These are phyloP conservation scores for Monodelphis domestica DNA, from an alignment of 2,797 vertebrate species.

Conservation along the genomic window DNA sequence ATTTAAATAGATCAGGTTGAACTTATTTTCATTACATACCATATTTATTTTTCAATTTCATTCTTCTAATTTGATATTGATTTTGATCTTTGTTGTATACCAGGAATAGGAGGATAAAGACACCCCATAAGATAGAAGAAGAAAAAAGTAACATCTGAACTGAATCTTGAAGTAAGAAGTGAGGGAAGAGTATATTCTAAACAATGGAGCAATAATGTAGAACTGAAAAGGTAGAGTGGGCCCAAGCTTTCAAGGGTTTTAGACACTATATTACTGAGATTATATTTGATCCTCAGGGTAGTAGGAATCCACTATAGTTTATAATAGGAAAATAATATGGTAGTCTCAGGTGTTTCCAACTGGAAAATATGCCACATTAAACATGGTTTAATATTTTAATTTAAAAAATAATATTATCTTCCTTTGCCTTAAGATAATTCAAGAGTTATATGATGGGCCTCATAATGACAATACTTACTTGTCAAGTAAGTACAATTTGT, in stretches of 20 bases:
- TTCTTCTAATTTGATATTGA: background rate
- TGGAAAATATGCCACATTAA: background rate
- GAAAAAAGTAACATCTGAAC: background rate
- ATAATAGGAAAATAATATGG: background rate
- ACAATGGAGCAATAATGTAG: background rate
- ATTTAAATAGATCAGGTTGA: background rate
- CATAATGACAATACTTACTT: background rate
- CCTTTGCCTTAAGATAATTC: background rate
- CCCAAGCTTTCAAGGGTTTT: background rate
- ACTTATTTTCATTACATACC: background rate
- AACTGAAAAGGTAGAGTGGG: background rate
- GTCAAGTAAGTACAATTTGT: background rate
- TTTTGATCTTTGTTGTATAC: background rate
- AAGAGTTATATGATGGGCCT: background rate
- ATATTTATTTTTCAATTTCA: background rate
- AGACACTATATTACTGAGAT: background rate
- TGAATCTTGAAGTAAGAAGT: background rate
- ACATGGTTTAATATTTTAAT: background rate
- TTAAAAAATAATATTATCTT: background rate
- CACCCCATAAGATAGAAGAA: background rate
- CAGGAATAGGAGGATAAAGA: background rate
- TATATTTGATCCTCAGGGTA: background rate
- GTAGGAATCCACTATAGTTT: background rate
- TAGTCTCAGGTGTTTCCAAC: background rate
- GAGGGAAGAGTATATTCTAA: background rate